Percentiles rank a stretch among this genome's conserved stretches.
Evolutionary conservation across 2,113 vertebrate species (phyloP).

Genomic region (Rhea americana): DNA sequence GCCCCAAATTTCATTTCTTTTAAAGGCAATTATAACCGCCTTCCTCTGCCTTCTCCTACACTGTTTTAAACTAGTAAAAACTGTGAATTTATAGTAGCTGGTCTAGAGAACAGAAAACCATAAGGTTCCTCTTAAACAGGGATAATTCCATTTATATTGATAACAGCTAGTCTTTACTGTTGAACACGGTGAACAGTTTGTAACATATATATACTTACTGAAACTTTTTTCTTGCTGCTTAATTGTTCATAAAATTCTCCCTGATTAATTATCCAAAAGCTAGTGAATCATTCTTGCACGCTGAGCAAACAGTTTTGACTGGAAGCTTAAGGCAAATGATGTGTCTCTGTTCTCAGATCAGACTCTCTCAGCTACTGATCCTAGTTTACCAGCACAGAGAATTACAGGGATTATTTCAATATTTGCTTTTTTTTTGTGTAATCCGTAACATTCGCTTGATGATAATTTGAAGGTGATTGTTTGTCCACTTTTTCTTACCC

Average conservation of each 20-base stretch:
- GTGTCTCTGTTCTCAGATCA: background rate
- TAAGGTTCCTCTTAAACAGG: background rate
- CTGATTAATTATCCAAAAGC: background rate
- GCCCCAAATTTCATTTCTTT: background rate
- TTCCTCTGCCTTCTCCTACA: background rate
- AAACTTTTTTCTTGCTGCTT: background rate
- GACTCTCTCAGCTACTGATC: background rate
- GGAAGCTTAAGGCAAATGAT: rapidly evolving
- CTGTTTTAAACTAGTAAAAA: background rate
- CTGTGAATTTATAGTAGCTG: background rate
- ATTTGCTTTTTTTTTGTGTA: rapidly evolving
- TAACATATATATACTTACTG: background rate
- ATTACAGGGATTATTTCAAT: background rate
- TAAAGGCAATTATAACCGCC: background rate
- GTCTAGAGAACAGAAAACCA: background rate
- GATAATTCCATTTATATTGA: background rate
- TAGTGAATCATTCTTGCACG: background rate
- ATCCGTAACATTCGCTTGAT: background rate
- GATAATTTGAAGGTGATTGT: rapidly evolving
- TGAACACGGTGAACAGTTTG: background rate
- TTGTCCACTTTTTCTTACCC: background rate
- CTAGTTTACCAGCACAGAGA: background rate
- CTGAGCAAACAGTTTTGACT: background rate
- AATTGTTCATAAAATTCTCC: background rate
- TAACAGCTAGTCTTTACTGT: background rate